Evolutionary conservation across 2,113 vertebrate species (phyloP).

Genomic region (Proterorhinus semilunaris): DNA sequence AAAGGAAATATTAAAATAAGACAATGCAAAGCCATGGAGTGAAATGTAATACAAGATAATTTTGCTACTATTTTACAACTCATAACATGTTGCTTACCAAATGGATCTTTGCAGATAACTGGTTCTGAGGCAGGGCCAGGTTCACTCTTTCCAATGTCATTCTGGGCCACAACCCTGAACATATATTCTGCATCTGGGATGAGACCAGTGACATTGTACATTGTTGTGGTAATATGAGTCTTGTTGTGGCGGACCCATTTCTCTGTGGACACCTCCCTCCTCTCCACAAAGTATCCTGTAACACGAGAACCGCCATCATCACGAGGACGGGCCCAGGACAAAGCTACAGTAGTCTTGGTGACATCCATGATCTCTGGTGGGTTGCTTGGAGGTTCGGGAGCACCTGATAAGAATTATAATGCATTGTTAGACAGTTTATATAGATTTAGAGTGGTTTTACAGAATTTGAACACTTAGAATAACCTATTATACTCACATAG

Average conservation of each 20-base stretch:
- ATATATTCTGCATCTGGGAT: slow-evolving; percentile 96
- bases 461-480: neutral
- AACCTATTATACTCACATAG: slow-evolving; percentile 83
- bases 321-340: slow-evolving; percentile 93
- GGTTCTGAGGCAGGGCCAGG: slow-evolving; percentile 89
- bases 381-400: slow-evolving; percentile 94
- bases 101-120: slow-evolving; percentile 97
- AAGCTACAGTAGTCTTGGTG: slow-evolving; percentile 86
- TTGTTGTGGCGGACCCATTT: slow-evolving; percentile 98
- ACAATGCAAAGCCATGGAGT: neutral
- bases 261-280: slow-evolving; percentile 92
- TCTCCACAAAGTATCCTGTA: slow-evolving; percentile 95
- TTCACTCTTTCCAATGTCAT: slow-evolving; percentile 93
- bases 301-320: slow-evolving; percentile 96
- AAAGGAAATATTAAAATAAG: neutral
- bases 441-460: neutral
- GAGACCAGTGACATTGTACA: slow-evolving; percentile 93
- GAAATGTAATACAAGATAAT: neutral
- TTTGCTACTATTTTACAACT: neutral
- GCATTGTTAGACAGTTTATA: neutral
- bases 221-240: slow-evolving; percentile 97
- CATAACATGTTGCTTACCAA: slow-evolving; percentile 79
- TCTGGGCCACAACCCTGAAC: slow-evolving; percentile 95
- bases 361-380: slow-evolving; percentile 95
- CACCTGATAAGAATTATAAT: slow-evolving; percentile 70